Conservation (phyloP, 2,113 vertebrate genomes). For the Gymnorhina tibicen region DNA sequence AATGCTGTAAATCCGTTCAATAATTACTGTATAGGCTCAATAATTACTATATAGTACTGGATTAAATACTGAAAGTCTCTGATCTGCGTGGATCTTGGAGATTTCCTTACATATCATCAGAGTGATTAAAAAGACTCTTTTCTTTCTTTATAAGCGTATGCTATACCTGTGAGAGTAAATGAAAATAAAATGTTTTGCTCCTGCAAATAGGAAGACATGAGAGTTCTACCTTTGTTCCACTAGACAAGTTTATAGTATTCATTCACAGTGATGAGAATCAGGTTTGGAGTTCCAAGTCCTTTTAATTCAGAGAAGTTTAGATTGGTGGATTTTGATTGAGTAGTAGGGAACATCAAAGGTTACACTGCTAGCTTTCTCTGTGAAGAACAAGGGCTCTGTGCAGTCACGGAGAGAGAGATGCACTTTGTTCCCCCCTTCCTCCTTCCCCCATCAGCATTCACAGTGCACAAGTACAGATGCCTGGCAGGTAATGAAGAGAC, state of each 20-base stretch:
- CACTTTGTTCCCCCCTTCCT: neutral
- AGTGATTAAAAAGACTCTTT: neutral
- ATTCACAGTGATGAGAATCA: neutral
- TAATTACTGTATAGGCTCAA: neutral
- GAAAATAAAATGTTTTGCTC: neutral
- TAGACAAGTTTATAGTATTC: neutral
- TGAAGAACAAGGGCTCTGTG: neutral
- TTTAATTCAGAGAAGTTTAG: neutral
- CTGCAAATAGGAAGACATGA: neutral
- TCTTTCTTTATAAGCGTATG: neutral
- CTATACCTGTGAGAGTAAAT: neutral
- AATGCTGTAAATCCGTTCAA: neutral
- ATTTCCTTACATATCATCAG: neutral
- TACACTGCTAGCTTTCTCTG: accelerated
- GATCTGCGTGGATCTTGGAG: neutral
- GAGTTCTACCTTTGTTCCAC: neutral
- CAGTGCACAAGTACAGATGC: neutral
- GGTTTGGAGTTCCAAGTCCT: neutral
- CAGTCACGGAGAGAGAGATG: neutral
- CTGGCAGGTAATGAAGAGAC: neutral
- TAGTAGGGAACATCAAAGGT: neutral
- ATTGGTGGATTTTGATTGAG: neutral
- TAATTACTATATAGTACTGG: neutral
- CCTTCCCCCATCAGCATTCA: neutral
- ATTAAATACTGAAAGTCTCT: neutral